These are phyloP conservation scores for Drusus annulatus DNA, from an alignment of 1,140 invertebrate species.

Conservation along the genomic window DNA sequence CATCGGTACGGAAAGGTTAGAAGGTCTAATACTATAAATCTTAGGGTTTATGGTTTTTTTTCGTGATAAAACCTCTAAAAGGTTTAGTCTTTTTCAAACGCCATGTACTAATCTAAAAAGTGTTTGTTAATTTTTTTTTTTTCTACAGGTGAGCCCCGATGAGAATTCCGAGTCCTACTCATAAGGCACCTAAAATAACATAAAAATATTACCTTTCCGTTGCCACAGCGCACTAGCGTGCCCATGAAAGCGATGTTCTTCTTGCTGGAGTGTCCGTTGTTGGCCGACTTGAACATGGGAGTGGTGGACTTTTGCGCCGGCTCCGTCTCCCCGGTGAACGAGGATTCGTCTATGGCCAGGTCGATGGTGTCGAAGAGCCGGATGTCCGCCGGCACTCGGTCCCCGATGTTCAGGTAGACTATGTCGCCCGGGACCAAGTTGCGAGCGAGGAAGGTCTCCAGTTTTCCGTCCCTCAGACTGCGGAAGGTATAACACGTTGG, in stretches of 20 bases:
- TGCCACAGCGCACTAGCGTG: constrained; percentile 96
- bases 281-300: constrained; percentile 70
- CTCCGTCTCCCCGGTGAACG: constrained; percentile 97
- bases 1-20: too few species aligned
- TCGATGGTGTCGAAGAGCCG: constrained; percentile 93
- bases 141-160: too few species aligned
- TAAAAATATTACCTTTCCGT: constrained; percentile 83
- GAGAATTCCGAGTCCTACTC: too few species aligned
- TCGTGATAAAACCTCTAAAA: too few species aligned
- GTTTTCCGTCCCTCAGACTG: constrained; percentile 88
- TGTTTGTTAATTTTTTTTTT: too few species aligned
- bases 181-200: too few species aligned
- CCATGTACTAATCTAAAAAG: too few species aligned
- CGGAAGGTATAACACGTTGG: constrained; percentile 59
- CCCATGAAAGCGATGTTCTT: constrained; percentile 99
- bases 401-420: constrained; percentile 93
- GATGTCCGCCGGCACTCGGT: constrained; percentile 96
- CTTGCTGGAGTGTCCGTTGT: constrained; percentile 75
- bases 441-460: constrained; percentile 93
- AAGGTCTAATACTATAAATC: too few species aligned
- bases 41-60: too few species aligned
- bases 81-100: too few species aligned
- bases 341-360: constrained; percentile 97
- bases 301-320: constrained; percentile 80
- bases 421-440: constrained; percentile 99